Evolutionary conservation across 2,797 vertebrate species (phyloP).

Genomic region (Emydoidea blandingii): DNA sequence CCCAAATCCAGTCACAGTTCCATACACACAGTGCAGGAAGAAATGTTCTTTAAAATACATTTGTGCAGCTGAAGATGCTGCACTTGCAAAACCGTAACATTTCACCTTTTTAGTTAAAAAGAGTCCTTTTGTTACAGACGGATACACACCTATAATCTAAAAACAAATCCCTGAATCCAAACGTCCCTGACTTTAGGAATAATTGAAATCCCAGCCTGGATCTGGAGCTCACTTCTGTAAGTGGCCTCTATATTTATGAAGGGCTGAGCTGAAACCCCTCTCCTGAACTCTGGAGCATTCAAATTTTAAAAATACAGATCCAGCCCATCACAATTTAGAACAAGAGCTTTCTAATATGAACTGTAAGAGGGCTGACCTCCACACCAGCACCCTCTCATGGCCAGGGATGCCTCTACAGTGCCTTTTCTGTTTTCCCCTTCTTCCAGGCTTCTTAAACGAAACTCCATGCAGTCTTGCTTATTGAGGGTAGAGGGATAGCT

Average conservation of each 20-base stretch:
- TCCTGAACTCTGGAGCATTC: neutral
- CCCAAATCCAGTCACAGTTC: neutral
- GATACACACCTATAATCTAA: neutral
- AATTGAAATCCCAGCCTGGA: conserved; percentile 4
- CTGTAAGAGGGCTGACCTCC: neutral
- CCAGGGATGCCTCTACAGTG: neutral
- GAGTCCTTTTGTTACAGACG: neutral
- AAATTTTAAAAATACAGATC: conserved; percentile 42
- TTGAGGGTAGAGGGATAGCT: too few relatives aligned
- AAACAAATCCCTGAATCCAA: neutral
- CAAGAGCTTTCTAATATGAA: neutral
- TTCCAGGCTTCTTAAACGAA: neutral
- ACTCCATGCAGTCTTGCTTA: neutral
- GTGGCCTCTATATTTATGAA: neutral
- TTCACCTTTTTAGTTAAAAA: neutral
- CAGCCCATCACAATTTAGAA: neutral
- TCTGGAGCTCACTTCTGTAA: conserved; percentile 9
- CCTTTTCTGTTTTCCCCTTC: neutral
- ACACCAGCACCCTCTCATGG: neutral
- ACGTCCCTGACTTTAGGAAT: conserved; percentile 1
- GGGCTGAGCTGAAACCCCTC: conserved; percentile 7
- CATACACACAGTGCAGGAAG: neutral
- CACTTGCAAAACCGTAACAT: neutral
- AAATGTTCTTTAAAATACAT: neutral
- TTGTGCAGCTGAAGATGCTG: neutral